These are phyloP conservation scores for Chauna torquata DNA, from an alignment of 2,113 vertebrate genomes.

Conservation along the genomic window DNA sequence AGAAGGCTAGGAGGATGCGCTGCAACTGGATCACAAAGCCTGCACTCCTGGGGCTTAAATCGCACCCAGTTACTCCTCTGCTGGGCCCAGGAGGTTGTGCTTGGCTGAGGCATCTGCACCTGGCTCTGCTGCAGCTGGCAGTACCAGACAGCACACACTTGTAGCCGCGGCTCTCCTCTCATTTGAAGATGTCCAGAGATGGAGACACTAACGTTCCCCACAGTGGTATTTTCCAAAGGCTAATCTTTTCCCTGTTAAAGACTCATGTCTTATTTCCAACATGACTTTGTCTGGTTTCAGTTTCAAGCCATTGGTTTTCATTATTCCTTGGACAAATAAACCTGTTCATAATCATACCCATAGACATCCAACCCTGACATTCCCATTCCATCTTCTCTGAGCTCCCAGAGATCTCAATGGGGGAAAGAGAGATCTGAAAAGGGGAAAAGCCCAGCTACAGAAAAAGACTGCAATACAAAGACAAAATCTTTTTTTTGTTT, in stretches of 20 bases:
- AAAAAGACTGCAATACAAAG: not conserved
- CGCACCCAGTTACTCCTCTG: not conserved
- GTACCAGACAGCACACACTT: not conserved
- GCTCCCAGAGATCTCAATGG: not conserved
- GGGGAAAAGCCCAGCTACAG: not conserved
- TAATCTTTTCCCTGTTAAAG: slow-evolving; percentile 3
- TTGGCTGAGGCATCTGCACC: not conserved
- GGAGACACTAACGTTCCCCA: not conserved
- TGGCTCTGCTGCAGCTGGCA: not conserved
- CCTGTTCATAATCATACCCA: not conserved
- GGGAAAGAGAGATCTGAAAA: not conserved
- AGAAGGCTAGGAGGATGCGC: not conserved
- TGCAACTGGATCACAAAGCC: not conserved
- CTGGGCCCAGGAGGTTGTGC: not conserved
- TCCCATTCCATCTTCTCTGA: not conserved
- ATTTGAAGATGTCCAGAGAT: slow-evolving; percentile 20
- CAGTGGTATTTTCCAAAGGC: not conserved
- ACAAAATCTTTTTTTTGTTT: not conserved
- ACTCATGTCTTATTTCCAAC: not conserved
- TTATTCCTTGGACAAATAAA: slow-evolving; percentile 40
- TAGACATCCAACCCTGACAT: not conserved
- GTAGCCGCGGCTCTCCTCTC: not conserved
- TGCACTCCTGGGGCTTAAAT: not conserved
- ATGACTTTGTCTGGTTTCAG: slow-evolving; percentile 9
- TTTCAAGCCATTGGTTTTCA: slow-evolving; percentile 46